These are phyloP conservation scores for Rotaria sp. DNA, from an alignment of 2,888 invertebrate species.

Conservation along the genomic window DNA sequence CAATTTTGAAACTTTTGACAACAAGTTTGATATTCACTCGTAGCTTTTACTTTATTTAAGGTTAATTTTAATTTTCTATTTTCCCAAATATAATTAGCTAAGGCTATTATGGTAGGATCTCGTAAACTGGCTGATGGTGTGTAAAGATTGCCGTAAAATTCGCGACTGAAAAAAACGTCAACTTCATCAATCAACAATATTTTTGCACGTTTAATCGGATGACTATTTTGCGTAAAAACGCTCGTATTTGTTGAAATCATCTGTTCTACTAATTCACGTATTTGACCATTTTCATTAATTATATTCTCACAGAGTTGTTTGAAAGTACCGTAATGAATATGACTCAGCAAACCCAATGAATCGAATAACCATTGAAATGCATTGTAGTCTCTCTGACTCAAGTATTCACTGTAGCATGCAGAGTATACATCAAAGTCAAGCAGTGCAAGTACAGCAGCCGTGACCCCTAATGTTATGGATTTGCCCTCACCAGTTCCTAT, in stretches of 20 bases:
- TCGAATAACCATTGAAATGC: neutral
- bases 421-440: neutral
- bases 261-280: neutral
- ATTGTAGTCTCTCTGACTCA: neutral
- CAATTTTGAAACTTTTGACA: neutral
- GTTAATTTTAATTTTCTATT: neutral
- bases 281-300: neutral
- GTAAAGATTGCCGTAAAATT: constrained; percentile 2
- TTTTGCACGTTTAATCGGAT: neutral
- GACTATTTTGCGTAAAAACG: neutral
- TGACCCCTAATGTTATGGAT: neutral
- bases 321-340: neutral
- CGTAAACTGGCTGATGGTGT: neutral
- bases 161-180: constrained; percentile 10
- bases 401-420: constrained; percentile 28
- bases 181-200: constrained; percentile 28
- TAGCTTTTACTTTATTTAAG: neutral
- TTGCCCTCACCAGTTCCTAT: constrained; percentile 32
- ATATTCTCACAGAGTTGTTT: neutral
- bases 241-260: neutral
- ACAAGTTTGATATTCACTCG: neutral
- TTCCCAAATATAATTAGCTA: neutral
- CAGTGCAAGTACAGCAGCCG: neutral
- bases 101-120: neutral
- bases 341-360: neutral